phyloP scores from a whole-genome alignment of 2,797 vertebrate species.

The Sebastiscus tertius region DNA sequence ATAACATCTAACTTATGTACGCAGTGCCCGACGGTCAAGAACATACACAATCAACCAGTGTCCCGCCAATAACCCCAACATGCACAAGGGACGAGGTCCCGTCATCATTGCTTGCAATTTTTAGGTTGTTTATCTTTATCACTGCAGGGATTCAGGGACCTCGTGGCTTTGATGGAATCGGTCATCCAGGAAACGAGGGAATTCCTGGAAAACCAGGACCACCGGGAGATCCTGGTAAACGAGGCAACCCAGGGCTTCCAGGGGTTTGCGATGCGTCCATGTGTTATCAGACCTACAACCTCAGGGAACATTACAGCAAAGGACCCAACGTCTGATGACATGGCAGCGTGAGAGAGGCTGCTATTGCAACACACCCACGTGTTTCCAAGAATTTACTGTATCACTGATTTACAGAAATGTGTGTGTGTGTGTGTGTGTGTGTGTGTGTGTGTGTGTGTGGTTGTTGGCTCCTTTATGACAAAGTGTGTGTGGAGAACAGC shows the following conservation, averaged over 20 bases:
- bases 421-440: slow-evolving; percentile 21
- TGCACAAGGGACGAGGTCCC: neutral
- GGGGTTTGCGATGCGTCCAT: slow-evolving; percentile 85
- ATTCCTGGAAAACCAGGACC: slow-evolving; percentile 79
- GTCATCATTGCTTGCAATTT: neutral
- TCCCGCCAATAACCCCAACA: neutral
- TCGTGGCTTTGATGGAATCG: slow-evolving; percentile 80
- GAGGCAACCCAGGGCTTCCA: slow-evolving; percentile 74
- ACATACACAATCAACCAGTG: neutral
- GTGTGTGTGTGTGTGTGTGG: slow-evolving; percentile 28
- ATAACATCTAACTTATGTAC: neutral
- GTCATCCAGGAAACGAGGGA: slow-evolving; percentile 80
- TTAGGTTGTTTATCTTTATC: neutral
- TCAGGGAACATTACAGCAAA: slow-evolving; percentile 85
- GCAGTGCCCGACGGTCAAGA: neutral
- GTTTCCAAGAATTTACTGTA: slow-evolving; percentile 49
- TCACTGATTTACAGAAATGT: slow-evolving; percentile 16
- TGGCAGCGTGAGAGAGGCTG: neutral
- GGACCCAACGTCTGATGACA: slow-evolving; percentile 81
- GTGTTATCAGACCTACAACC: slow-evolving; percentile 84
- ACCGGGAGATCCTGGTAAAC: slow-evolving; percentile 79
- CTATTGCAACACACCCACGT: neutral
- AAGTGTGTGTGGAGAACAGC: slow-evolving; percentile 26
- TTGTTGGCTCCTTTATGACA: slow-evolving; percentile 26
- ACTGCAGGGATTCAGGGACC: slow-evolving; percentile 81